Base-by-base conservation (phyloP, 2,797 vertebrate species). In the Sarcoramphus papa region DNA sequence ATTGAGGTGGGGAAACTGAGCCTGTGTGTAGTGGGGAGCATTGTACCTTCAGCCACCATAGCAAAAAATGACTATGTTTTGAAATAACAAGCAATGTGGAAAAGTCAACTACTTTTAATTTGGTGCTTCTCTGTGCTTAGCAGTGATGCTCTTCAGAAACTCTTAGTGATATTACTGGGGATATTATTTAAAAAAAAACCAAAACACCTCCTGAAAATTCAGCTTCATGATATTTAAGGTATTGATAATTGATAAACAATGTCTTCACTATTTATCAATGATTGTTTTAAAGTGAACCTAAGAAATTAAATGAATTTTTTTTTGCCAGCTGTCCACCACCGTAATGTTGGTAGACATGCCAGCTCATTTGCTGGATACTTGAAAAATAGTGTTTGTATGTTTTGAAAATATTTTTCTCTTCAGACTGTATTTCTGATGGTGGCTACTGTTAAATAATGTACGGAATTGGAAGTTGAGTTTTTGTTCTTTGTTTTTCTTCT, bases 401-500 rank as follows among this genome's bases (percentile, higher is more conserved):
- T 87, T 87, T 88, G 48, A 65, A 89, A 92, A 54, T 65, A 27
- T 33, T 80, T 92, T 93, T 47, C 24, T 63, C 7, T 70, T 67
- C 48, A 28, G 23, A 19, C 15, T 35, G 3, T 57, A 40, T 80
- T 93, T 85, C 23, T 70, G 13, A 9, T 67, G 28, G 53, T 62
- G 35, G 19, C 59, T 88, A 59, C 48, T 63, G 47, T 87, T 90
- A 50, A 92, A 85, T 82, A 88, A 51, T 64, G 14, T 63, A 50
- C 4, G 6, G n/a, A 56, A 60, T 27, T 83, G 45, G 48, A 83
- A 89, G 23, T 1, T 63, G 31, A 48, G 28, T 7, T 76, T 94
- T 95, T 70, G 33, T 78, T 84, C 53, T 70, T 80, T 88, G 76
- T 78, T 95, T 93, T 95, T 78, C 54, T 94, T 89, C 59, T 94